phyloP scores from a whole-genome alignment of 1,140 invertebrate genomes.

The Lethrus apterus region DNA sequence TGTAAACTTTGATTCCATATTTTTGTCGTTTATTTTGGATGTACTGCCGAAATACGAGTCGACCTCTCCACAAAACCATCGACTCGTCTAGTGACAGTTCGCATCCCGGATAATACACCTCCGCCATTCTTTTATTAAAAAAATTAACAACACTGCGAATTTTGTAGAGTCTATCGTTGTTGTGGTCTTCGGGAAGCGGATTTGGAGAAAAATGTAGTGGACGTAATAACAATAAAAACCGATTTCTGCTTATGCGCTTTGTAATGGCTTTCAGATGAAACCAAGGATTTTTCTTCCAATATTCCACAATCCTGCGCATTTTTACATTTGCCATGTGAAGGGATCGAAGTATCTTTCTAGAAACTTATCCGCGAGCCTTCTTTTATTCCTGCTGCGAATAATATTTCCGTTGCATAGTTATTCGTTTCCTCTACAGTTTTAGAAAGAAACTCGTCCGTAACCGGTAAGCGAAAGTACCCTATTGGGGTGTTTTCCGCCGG shows the following conservation, averaged over 20 bases:
- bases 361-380: background rate
- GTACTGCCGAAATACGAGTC: slow-evolving; percentile 16
- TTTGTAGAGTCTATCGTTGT: slow-evolving; percentile 15
- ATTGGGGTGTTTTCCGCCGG: background rate
- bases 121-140: slow-evolving; percentile 27
- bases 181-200: background rate
- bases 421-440: slow-evolving; percentile 7
- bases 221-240: slow-evolving; percentile 8
- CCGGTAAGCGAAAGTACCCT: background rate
- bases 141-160: slow-evolving; percentile 19
- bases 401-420: slow-evolving; percentile 5
- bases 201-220: slow-evolving; percentile 9
- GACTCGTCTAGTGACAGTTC: slow-evolving; percentile 23
- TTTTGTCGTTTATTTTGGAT: slow-evolving; percentile 17
- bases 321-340: slow-evolving; percentile 9
- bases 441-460: background rate
- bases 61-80: slow-evolving; percentile 20
- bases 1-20: slow-evolving; percentile 16
- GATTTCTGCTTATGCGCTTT: slow-evolving; percentile 10
- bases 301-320: slow-evolving; percentile 1
- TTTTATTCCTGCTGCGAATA: background rate
- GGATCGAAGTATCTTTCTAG: background rate
- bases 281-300: slow-evolving; percentile 9
- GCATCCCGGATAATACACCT: slow-evolving; percentile 21
- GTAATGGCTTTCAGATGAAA: slow-evolving; percentile 6